Base-by-base conservation (phyloP, 2,113 vertebrate genomes). In the Columba livia region DNA sequence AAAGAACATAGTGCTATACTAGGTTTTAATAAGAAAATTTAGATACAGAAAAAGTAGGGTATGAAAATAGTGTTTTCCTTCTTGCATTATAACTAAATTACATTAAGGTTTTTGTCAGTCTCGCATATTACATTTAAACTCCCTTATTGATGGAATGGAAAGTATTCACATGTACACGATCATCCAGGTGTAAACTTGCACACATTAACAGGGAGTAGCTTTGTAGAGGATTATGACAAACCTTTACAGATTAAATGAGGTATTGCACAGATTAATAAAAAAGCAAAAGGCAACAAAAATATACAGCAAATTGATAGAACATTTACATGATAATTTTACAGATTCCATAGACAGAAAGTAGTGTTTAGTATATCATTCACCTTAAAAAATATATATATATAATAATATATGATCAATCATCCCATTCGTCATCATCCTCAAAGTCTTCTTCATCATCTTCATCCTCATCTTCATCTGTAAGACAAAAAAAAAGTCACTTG, bases 371-470 rank as follows among this genome's bases (percentile, higher is more conserved):
- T 99, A 97, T 98, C 97, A 97, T 97, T 97, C 98, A 98, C 98
- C 98, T 98, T 98, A 98, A 98, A 98, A 98, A 98, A 98, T 64
- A 98, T 97, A 98, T 98, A 97, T 98, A 98, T 97, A 97, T 75
- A 96, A 98, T 98, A 97, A 96, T 96, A 98, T 96, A 96, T 96
- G 95, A 94, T 98, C 98, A 99, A 98, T 99, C 99, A 74, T 99
- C 99, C 99, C 99, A 99, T 98, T 99, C 99, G 7, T 99, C 99
- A n/a, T 99, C 99, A 38, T 99, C 99, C 84, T 99, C 99, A 97
- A 99, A 99, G 97, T 99, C 99, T 97, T 99, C 99, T 20, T 99
- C 99, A 4, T 99, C 99, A 0, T 99, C 99, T 71, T 99, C 99
- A 97, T 99, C 99, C 86, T 99, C 99, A 97, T 99, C 99, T 97